Base-by-base conservation (phyloP, 2,888 invertebrate species). In the Boloria selene region DNA sequence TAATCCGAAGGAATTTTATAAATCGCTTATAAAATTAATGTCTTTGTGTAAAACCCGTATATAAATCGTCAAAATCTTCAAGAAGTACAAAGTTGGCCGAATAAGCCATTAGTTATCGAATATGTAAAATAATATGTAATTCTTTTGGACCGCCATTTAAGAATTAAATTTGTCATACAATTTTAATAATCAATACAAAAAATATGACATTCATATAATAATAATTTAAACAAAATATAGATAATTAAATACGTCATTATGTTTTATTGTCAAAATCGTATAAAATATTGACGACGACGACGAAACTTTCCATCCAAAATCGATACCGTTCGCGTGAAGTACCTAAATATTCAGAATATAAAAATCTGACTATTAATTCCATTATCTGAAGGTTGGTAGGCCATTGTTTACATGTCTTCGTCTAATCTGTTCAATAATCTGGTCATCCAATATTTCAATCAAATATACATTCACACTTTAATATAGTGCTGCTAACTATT, bases 31-130 rank as follows among this genome's bases (percentile, higher is more conserved):
- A 60, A 67, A 61, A 59, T 51, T 61, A 64, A 64, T 61, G 64
- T 59, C 54, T 67, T 67, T 59, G 13, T 60, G 64, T 62, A 67
- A 31, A 67, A 59, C 53, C 64, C 66, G 63, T 66, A 63, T 60
- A 55, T 56, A 65, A 65, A 59, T 61, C 55, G 55, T 53, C 53
- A 50, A 53, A 44, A 31, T 60, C 44, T n/a, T 51, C 31, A 55
- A 51, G 42, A 63, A 56, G 55, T 60, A 63, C 61, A 66, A 17
- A 47, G 44, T 22, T 31, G 69, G 69, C 69, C 69, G 53, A 69
- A 69, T 64, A 67, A 67, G 69, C 69, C 69, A 45, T 44, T 44
- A 44, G 42, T 51, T 67, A 52, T 58, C 45, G 45, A 65, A 68
- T 59, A 45, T 62, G 7, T 65, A 55, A 65, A 54, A 68, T 62